Evolutionary conservation across 2,797 vertebrate species (phyloP), one percentile per base, ranked within the genome.

Genomic region (Bradypus variegatus): DNA sequence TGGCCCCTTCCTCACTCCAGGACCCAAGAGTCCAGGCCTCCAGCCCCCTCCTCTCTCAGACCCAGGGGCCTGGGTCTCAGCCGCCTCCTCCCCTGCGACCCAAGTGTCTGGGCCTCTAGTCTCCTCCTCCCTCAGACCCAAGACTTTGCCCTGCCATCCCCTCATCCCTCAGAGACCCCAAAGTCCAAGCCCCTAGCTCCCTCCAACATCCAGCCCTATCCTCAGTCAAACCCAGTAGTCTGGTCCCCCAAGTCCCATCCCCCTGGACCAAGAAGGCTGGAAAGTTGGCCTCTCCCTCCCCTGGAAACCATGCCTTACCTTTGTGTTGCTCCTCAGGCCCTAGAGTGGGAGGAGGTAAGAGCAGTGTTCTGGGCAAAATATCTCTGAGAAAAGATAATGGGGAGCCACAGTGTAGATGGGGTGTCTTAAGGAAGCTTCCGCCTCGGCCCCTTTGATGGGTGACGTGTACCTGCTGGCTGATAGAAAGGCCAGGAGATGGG

Each of bases 401-500:
- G 45, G 36, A 55, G 6, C 27, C 33, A 25, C 15, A n/a, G 13
- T 70, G 8, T 81, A 38, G 48, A 21, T 41, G 27, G 31, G 64
- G 21, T 41, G 2, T 75, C 75, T 60, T 65, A 90, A 50, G 50
- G 38, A 72, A 73, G n/a, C 36, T 14, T 4, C 27, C 31, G 10
- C 29, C 38, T n/a, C n/a, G 18, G 27, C 21, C 41, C 41, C 29
- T 60, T 21, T 45, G 25, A 50, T 72, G 45, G 64, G 27, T 78
- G 21, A 41, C 64, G 25, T 94, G 96, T 96, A 98, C 98, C 98
- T 98, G 97, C 98, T 98, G 80, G 98, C 95, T 55, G 97, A 97
- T 91, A 98, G 98, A 96, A 98, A 98, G 86, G 97, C 94, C 79
- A 98, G 96, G 78, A 99, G 96, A 86, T 98, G 98, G 91, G 97